These are phyloP conservation scores for Hyaena hyaena DNA, from an alignment of 2,113 vertebrate species.

Conservation along the genomic window DNA sequence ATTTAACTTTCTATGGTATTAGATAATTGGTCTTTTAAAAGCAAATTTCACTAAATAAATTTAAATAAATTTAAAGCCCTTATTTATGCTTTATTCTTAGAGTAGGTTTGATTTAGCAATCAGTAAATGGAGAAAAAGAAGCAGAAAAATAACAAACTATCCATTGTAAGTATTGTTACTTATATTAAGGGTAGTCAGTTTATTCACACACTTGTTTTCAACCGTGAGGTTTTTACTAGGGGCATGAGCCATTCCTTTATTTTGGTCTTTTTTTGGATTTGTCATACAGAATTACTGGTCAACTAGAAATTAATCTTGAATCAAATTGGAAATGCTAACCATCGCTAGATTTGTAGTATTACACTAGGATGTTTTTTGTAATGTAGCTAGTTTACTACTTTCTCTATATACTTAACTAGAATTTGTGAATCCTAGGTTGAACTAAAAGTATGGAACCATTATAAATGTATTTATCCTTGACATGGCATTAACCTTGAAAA, in stretches of 20 bases:
- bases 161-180: neutral
- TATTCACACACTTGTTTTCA: neutral
- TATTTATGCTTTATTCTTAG: neutral
- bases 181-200: neutral
- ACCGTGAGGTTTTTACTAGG: neutral
- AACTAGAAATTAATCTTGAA: neutral
- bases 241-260: neutral
- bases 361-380: neutral
- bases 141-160: neutral
- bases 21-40: neutral
- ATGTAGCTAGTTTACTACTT: neutral
- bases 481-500: neutral
- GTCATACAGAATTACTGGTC: neutral
- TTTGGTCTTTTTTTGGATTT: neutral
- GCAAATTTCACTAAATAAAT: neutral
- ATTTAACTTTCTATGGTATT: neutral
- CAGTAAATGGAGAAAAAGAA: neutral
- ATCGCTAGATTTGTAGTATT: neutral
- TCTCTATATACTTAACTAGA: neutral
- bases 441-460: neutral
- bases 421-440: neutral
- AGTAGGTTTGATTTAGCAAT: neutral
- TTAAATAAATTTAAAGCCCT: neutral
- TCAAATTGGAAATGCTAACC: neutral
- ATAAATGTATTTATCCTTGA: neutral